A percentile compares a stretch with the other conserved stretches of the same genome.
Conservation (phyloP, 1,140 invertebrate species). For the Agrilus planipennis region DNA sequence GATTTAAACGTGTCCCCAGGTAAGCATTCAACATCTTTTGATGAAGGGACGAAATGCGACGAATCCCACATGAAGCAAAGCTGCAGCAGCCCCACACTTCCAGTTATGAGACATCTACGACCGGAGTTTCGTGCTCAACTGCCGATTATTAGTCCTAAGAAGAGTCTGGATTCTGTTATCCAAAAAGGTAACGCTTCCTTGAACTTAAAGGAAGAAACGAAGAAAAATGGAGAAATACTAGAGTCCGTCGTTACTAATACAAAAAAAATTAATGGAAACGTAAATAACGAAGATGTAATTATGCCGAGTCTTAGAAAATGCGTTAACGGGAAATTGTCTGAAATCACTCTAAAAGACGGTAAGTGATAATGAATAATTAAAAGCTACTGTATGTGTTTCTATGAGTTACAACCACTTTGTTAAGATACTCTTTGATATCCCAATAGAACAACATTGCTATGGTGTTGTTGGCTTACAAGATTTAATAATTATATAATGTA, state of each 20-base stretch:
- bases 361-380: constrained; percentile 1
- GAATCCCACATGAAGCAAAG: constrained; percentile 21
- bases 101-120: constrained; percentile 65
- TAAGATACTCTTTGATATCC: no score
- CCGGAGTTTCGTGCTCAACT: constrained; percentile 77
- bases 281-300: constrained; percentile 11
- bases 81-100: constrained; percentile 40
- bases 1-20: neutral
- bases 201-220: constrained; percentile 17
- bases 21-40: constrained; percentile 24
- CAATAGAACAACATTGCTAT: no score
- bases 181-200: constrained; percentile 30
- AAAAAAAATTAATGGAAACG: constrained; percentile 21
- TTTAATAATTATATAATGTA: no score
- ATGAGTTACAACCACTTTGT: no score
- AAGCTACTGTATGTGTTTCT: no score
- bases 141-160: constrained; percentile 48
- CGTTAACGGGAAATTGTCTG: no score
- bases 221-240: no score
- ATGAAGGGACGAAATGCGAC: constrained; percentile 14
- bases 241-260: no score
- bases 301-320: no score
- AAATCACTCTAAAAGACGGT: no score
- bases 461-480: no score
- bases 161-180: constrained; percentile 16